Conservation (phyloP, 2,797 vertebrate species). For the Oreochromis mossambicus region DNA sequence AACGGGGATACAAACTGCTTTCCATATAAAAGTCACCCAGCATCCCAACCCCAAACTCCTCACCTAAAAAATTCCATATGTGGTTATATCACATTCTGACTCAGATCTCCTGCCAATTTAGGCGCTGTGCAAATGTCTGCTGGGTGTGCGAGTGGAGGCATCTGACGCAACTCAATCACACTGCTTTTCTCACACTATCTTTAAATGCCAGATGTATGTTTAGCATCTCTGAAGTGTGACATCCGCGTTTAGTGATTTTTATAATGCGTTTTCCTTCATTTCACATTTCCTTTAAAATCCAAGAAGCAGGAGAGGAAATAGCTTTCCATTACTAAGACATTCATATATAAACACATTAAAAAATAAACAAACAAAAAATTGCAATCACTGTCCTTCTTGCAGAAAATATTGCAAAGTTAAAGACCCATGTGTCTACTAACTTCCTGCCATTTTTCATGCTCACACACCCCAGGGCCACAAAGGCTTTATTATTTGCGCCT, state of each 20-base stretch:
- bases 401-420: conserved; percentile 13
- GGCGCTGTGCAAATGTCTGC: neutral
- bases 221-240: neutral
- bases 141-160: neutral
- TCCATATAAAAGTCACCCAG: neutral
- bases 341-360: neutral
- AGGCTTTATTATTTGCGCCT: conserved; percentile 20
- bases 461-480: neutral
- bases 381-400: neutral
- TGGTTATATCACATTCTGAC: neutral
- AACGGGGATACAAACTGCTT: neutral
- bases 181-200: neutral
- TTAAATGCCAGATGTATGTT: neutral
- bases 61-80: neutral
- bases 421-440: neutral
- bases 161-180: neutral
- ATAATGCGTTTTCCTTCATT: neutral
- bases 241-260: neutral
- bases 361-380: neutral
- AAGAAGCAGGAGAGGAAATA: neutral
- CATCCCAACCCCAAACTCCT: neutral
- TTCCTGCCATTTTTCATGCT: conserved; percentile 9
- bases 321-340: neutral
- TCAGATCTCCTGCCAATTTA: neutral
- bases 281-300: neutral